Base-by-base conservation (phyloP, 2,797 vertebrate genomes). In the Leucoraja ocellata region DNA sequence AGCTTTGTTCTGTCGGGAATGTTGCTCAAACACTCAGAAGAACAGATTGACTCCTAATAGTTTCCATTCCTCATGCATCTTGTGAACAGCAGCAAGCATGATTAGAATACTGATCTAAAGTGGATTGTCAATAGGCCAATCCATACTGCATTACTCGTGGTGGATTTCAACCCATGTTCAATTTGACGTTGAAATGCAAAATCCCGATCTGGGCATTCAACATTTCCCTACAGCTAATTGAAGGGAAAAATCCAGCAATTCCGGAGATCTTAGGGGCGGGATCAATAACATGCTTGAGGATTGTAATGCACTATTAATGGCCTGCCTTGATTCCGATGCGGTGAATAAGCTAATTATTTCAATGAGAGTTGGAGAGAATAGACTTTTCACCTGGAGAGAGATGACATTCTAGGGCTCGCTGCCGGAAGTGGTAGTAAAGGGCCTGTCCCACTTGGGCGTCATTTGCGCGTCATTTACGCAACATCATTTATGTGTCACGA, bases 1-100 rank as follows among this genome's bases (percentile, higher is more conserved):
- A 54, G 74, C 68, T 46, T 74, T 28, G 23, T 76, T 5, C 71
- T 92, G 68, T 18, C 39, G 3, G 25, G 90, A 92, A 92, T 92
- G 71, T 92, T 92, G 71, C 11, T 92, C 68, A 88, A 88, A 88
- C 84, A 68, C 84, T 88, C 84, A 88, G 7, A 88, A 36, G 90
- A 92, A 74, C 32, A 76, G 65, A 92, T 73, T 92, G 13, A 39
- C 25, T 92, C 71, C 71, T 92, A 92, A 92, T 92, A 76, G 68
- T 92, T 23, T 9, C 71, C 71, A 92, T 92, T 92, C 61, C 63
- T 36, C 84, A 88, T 88, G 84, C 36, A 88, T 68, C 84, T 68
- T 88, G 84, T 65, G 63, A 68, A 68, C 61, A 68, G 84, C 16
- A 21, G 1, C 8, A 58, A 36, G 14, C 90, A 46, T 46, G 90